Base-by-base conservation (phyloP, 2,888 invertebrate genomes). In the Mesorhabditis sp. region DNA sequence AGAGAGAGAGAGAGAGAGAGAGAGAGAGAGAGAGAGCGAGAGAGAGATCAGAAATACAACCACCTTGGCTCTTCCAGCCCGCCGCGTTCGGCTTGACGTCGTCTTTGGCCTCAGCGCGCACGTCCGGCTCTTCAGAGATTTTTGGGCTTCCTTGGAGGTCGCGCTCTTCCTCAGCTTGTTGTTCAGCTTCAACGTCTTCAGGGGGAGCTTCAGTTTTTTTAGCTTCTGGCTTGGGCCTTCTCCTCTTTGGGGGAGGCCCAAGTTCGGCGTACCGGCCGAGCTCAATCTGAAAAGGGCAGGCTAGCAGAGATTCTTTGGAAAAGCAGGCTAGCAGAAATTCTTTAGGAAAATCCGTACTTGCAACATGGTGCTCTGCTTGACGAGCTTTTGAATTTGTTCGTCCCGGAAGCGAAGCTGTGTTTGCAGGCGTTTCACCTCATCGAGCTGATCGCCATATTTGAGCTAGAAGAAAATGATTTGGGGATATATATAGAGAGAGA, bases 401-500 rank as follows among this genome's bases (percentile, higher is more conserved):
- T 84, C 82, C 5, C 84, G 75, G 72, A 77, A 82, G 65, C 76
- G 72, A n/a, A 83, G 68, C 67, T 83, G 83, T 45, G 72, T 74
- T 63, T 81, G 77, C n/a, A 84, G 68, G 4, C 74, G 63, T 5
- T 64, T 28, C 0, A 83, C 71, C 70, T 83, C 79, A 4, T 73
- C 74, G 62, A 76, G 68, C 0, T 76, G 74, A 62, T 71, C 72
- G 13, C 83, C 83, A 62, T 79, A 83, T 15, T 74, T 77, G 45
- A 76, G 58, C 80, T 80, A 61, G 43, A 45, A 10, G 41, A 6
- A 15, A 4, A 2, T 6, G 28, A 66, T 10, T 66, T 66, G 15
- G 6, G 6, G 15, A n/a, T 7, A 66, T 66, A 43, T 13, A 13
- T 10, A 13, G 43, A 2, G n/a, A 64, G n/a, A 28, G 28, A 28